Evolutionary conservation across 2,113 vertebrate species (phyloP).

Genomic region (Gobio gobio): DNA sequence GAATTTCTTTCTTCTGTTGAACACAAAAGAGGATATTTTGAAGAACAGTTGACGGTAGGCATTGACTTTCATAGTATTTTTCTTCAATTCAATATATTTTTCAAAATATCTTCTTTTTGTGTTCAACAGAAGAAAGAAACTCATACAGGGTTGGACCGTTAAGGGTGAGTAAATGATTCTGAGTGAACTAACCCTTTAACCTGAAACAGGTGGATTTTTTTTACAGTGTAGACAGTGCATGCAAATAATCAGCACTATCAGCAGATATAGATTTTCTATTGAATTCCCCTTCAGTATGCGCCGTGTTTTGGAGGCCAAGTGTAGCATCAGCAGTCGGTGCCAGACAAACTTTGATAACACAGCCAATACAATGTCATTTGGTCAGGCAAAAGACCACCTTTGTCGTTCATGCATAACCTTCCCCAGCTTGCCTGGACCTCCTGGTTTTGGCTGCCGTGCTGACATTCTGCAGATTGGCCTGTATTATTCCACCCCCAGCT

Average conservation of each 20-base stretch:
- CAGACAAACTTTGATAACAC: conserved; percentile 48
- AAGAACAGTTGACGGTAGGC: too few relatives aligned
- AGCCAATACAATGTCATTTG: conserved; percentile 13
- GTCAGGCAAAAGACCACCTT: conserved; percentile 9
- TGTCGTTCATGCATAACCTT: conserved; percentile 26
- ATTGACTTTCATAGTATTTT: too few relatives aligned
- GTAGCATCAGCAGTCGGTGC: conserved; percentile 22
- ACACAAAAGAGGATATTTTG: too few relatives aligned
- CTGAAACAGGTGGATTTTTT: too few relatives aligned
- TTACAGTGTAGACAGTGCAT: too few relatives aligned
- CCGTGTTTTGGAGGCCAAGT: background rate
- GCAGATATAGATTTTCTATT: background rate
- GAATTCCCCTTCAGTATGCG: background rate
- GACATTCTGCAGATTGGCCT: conserved; percentile 33
- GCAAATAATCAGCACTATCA: background rate
- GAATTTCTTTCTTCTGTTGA: too few relatives aligned
- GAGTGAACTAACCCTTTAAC: too few relatives aligned
- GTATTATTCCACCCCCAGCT: background rate
- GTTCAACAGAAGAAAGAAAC: too few relatives aligned
- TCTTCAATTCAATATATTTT: too few relatives aligned
- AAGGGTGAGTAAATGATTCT: too few relatives aligned
- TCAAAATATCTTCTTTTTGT: too few relatives aligned
- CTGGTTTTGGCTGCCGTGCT: conserved; percentile 24
- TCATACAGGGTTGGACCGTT: too few relatives aligned
- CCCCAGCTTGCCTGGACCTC: conserved; percentile 14